Base-by-base conservation (phyloP, 2,797 vertebrate species). In the Sandelia bainsii region DNA sequence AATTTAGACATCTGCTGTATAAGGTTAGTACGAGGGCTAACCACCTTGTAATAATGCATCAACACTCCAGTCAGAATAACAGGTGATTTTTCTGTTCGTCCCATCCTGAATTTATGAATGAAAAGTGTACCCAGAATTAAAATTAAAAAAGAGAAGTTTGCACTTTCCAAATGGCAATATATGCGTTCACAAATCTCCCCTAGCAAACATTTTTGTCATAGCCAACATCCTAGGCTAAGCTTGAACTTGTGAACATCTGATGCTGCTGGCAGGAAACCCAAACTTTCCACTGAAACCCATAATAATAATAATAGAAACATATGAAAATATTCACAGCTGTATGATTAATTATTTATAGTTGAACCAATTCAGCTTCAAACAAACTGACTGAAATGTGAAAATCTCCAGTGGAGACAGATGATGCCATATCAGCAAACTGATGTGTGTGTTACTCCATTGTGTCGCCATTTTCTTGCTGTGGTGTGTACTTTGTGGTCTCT, bases 271-370 rank as follows among this genome's bases (percentile, higher is more conserved):
- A 61, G 25, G n/a, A 46, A 57, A 52, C 39, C 27, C 8, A 40
- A 14, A 5, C 13, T 5, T 12, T 40, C 39, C 39, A 6, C 45
- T 53, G 25, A 34, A 62, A 48, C 11, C 4, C 29, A 25, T 6
- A 59, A 32, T 52, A 34, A 62, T 39, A 23, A 4, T 64, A 46
- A 40, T 8, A 64, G 39, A 40, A 40, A 14, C 23, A 29, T 40
- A 5, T 48, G 53, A 25, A 53, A 40, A 6, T 12, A 39, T 40
- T 70, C 23, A 61, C 20, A 9, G 49, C 48, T 60, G 6, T 23
- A 49, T 12, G n/a, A 68, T 52, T 67, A 61, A 67, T 48, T 70
- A 56, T 48, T 67, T 8, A 66, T 20, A 54, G 27, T 6, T 76
- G 9, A 59, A 50, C 22, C 45, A 69, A 22, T 58, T 58, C 4